Evolutionary conservation across 2,888 invertebrate genomes (phyloP), one percentile per base, ranked within the genome.

Genomic region (Agrotis clavis): DNA sequence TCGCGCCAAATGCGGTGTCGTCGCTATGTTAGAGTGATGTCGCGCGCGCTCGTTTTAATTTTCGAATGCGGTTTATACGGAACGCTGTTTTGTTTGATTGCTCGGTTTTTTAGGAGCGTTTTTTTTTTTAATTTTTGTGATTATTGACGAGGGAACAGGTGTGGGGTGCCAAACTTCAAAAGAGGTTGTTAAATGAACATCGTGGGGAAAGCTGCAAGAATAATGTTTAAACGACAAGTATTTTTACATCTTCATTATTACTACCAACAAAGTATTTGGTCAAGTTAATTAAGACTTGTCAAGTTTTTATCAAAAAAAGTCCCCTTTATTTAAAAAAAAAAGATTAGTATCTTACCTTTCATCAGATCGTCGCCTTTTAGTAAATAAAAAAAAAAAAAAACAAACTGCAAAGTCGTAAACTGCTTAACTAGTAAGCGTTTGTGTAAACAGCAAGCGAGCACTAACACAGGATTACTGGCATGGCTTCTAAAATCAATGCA

Each of bases 401-500:
- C n/a, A n/a, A n/a, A n/a, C n/a, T 71, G 79, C 90, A 90, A 88
- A 91, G 89, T 89, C 86, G 84, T 93, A 93, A 94, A 94, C 93
- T 94, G 89, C 95, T 96, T 95, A 95, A 91, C 90, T 93, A 85
- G 92, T 95, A 95, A 95, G 94, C 94, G 94, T 92, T 93, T 94
- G 94, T 95, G 94, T 95, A 94, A 95, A 94, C 95, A 94, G 91
- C 91, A 92, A 90, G 89, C 92, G 88, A 85, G 91, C 90, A 87
- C 90, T 90, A 93, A 95, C 94, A 93, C 90, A 92, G 94, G 94
- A 94, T 95, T 95, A 93, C 79, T 79, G 78, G 25, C 90, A 89
- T 60, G 95, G 95, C 92, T 96, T 96, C 96, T 89, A 93, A 95
- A 96, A 96, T 96, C 96, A 92, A 95, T 95, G 89, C 86, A 88